Percentiles rank a stretch among this genome's conserved stretches.
Conservation (phyloP, 2,113 vertebrate genomes). For the Acrocephalus kingi region DNA sequence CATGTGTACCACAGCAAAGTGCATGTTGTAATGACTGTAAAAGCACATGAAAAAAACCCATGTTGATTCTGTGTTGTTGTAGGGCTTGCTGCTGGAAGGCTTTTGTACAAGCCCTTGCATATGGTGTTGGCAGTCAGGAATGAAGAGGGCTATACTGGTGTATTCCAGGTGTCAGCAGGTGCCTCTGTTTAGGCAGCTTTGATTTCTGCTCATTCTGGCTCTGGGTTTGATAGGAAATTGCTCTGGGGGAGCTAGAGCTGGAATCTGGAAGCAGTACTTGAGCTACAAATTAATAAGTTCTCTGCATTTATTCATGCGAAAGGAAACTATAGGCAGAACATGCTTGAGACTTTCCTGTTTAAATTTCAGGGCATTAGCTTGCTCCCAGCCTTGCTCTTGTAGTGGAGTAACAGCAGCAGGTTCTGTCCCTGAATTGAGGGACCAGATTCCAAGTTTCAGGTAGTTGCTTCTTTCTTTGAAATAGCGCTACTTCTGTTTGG, state of each 20-base stretch:
- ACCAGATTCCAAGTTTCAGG: background rate
- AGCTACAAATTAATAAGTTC: background rate
- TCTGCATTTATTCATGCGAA: background rate
- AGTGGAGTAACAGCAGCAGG: background rate
- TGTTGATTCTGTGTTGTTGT: background rate
- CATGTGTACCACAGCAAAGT: background rate
- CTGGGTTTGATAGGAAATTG: background rate
- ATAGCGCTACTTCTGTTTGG: background rate
- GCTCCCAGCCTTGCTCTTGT: background rate
- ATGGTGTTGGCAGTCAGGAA: fast-evolving
- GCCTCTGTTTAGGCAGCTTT: background rate
- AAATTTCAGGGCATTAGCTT: background rate
- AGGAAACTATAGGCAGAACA: background rate
- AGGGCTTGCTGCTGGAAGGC: background rate
- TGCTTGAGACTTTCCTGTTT: background rate
- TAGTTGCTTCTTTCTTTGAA: background rate
- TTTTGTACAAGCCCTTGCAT: background rate
- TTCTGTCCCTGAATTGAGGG: background rate
- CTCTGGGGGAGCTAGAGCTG: background rate
- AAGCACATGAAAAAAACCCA: fast-evolving
- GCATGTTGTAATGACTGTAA: background rate
- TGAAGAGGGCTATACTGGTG: background rate
- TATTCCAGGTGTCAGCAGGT: background rate
- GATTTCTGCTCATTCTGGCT: background rate
- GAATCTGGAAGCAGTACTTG: background rate